A percentile compares a stretch with the other conserved stretches of the same genome.
phyloP scores from a whole-genome alignment of 2,888 invertebrate species.

The Xanthorhoe designata region DNA sequence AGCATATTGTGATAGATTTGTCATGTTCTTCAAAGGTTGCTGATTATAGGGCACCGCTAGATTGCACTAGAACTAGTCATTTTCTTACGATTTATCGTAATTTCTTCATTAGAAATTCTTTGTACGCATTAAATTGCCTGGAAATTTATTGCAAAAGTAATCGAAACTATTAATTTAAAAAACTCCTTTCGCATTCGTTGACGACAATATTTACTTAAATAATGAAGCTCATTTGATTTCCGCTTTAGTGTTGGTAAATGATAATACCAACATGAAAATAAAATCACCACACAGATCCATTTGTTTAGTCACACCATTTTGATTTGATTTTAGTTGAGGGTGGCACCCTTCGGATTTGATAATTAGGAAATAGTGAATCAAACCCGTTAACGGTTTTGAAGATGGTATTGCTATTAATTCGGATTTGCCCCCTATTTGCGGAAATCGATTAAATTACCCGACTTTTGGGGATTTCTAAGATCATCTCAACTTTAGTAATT shows the following conservation, averaged over 20 bases:
- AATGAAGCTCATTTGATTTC: conserved; percentile 7
- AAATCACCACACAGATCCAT: conserved; percentile 40
- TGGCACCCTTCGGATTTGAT: conserved; percentile 62
- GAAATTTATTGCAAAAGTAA: background rate
- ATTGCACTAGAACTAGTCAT: conserved; percentile 23
- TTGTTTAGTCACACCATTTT: conserved; percentile 53
- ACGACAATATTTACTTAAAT: background rate
- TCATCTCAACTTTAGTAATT: background rate
- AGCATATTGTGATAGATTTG: conserved; percentile 16
- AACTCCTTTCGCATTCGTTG: background rate
- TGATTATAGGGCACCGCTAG: conserved; percentile 18
- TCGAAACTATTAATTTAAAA: background rate
- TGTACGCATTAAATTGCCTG: conserved; percentile 1
- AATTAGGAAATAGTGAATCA: conserved; percentile 84
- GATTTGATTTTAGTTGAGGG: conserved; percentile 56
- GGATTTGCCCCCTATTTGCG: conserved; percentile 53
- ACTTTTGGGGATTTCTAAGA: conserved; percentile 10
- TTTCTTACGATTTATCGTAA: conserved; percentile 28
- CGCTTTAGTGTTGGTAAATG: conserved; percentile 4
- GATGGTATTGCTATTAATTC: conserved; percentile 64
- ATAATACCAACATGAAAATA: conserved; percentile 40
- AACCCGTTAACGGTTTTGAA: conserved; percentile 70
- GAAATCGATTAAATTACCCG: conserved; percentile 32
- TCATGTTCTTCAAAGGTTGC: conserved; percentile 21
- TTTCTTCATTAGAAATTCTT: conserved; percentile 25